These are phyloP conservation scores for Drosophila neonasuta DNA, from an alignment of 2,888 invertebrate genomes.

Conservation along the genomic window DNA sequence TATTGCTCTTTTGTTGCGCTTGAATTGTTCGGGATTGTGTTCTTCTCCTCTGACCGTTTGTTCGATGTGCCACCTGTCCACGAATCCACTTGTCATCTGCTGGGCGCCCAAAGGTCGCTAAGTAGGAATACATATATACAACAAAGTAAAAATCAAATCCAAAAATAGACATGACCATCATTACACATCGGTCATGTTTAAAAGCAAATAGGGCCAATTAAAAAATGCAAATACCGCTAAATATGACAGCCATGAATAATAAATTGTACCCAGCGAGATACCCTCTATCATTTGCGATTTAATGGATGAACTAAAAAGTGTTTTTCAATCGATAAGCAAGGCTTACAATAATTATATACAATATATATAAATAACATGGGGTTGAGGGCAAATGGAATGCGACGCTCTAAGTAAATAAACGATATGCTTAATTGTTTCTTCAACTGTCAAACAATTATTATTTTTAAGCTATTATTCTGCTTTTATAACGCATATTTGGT, in stretches of 20 bases:
- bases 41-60: background rate
- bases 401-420: background rate
- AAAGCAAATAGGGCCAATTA: conserved; percentile 72
- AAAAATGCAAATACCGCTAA: conserved; percentile 49
- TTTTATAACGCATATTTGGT: conserved; percentile 20
- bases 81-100: conserved; percentile 41
- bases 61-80: conserved; percentile 1
- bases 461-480: conserved; percentile 12
- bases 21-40: conserved; percentile 32
- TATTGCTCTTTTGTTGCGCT: conserved; percentile 61
- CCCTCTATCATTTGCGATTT: background rate
- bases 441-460: conserved; percentile 42
- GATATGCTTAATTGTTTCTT: conserved; percentile 4
- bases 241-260: conserved; percentile 11
- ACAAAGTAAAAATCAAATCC: conserved; percentile 47
- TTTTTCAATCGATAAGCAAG: background rate
- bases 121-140: conserved; percentile 20
- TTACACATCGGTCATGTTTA: conserved; percentile 61
- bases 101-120: conserved; percentile 27
- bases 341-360: too few relatives aligned
- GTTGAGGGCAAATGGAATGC: too few relatives aligned
- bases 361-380: background rate
- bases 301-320: background rate
- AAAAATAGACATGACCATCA: conserved; percentile 44
- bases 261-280: background rate